Evolutionary conservation across 1,140 invertebrate genomes (phyloP).

Genomic region (Penaeus japonicus): DNA sequence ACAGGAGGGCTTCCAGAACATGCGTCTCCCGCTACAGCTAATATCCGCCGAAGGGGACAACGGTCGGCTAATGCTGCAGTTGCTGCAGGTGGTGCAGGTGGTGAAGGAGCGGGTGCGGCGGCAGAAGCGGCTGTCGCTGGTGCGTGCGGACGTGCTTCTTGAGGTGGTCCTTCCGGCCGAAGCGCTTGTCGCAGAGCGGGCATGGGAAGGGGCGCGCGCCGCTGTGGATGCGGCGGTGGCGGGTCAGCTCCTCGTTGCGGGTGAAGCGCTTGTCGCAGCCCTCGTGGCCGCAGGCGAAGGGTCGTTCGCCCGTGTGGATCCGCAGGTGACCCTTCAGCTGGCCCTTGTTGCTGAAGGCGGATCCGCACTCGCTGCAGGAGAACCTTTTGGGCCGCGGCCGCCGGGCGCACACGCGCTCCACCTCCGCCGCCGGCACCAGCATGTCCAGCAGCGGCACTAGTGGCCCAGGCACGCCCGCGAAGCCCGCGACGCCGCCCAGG

Average conservation of each 20-base stretch:
- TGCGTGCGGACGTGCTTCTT: conserved; percentile 74
- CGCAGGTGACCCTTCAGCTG: conserved; percentile 89
- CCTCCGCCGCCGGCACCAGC: conserved; percentile 49
- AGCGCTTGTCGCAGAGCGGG: conserved; percentile 81
- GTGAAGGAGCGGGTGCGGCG: neutral
- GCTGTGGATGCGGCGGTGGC: conserved; percentile 86
- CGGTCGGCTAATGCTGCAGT: no score
- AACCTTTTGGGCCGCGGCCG: conserved; percentile 81
- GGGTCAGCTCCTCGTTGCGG: conserved; percentile 89
- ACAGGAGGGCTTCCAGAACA: no score
- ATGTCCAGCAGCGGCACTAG: conserved; percentile 38
- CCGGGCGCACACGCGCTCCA: conserved; percentile 44
- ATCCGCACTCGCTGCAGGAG: conserved; percentile 85
- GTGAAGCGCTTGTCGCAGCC: conserved; percentile 90
- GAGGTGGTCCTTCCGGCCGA: conserved; percentile 81
- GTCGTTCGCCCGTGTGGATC: conserved; percentile 89
- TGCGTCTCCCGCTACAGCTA: no score
- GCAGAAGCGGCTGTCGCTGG: conserved; percentile 44
- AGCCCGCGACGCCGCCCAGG: neutral
- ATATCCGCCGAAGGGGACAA: no score
- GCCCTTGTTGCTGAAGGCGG: conserved; percentile 91
- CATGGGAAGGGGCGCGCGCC: conserved; percentile 77
- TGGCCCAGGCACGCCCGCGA: neutral
- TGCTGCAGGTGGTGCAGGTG: neutral
- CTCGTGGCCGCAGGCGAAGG: conserved; percentile 83